Conservation (phyloP, 1,140 invertebrate genomes). For the Drosophila nannoptera region DNA sequence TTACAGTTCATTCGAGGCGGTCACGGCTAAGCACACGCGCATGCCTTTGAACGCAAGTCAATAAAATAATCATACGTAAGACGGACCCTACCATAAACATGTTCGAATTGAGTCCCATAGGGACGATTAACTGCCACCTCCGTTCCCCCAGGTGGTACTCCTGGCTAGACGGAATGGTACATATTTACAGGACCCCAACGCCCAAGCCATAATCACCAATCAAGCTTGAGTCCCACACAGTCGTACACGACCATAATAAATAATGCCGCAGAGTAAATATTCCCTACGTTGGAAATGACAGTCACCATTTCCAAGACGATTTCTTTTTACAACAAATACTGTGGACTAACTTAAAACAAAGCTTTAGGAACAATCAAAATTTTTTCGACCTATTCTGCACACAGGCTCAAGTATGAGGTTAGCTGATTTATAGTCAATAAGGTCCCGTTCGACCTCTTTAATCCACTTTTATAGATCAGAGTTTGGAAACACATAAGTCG, state of each 20-base stretch:
- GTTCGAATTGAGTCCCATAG: conserved; percentile 5
- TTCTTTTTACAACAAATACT: no score
- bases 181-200: background rate
- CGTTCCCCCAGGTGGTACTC: background rate
- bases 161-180: background rate
- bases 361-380: no score
- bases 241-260: background rate
- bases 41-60: conserved; percentile 40
- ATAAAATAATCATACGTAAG: conserved; percentile 63
- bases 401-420: no score
- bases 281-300: no score
- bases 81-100: conserved; percentile 7
- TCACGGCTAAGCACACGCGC: conserved; percentile 40
- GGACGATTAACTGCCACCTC: background rate
- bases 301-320: no score
- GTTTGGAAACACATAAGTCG: no score
- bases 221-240: background rate
- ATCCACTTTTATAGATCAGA: no score
- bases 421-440: no score
- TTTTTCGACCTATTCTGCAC: no score
- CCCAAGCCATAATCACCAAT: no score
- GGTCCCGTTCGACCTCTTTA: no score
- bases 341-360: no score
- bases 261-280: background rate
- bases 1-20: conserved; percentile 54